Conservation (phyloP, 2,113 vertebrate genomes). For the Orthonyx spaldingii region DNA sequence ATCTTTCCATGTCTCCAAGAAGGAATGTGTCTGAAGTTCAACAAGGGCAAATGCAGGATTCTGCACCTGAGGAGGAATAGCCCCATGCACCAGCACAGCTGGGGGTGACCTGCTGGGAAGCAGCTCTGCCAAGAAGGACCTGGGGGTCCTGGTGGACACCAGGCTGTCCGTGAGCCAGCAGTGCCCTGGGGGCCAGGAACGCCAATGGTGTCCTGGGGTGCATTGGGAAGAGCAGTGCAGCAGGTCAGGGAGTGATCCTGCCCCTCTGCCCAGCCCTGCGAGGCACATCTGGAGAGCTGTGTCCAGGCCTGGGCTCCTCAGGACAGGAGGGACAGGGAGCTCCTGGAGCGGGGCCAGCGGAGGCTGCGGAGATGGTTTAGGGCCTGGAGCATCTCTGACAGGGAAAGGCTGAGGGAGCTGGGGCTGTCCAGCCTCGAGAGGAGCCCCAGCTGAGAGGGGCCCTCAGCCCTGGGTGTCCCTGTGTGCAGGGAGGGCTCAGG, state of each 20-base stretch:
- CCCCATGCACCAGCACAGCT: not conserved
- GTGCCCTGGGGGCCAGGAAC: not conserved
- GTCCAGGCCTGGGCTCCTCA: not conserved
- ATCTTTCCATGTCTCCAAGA: not conserved
- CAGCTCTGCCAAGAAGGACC: not conserved
- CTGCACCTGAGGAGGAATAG: not conserved
- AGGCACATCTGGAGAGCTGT: not conserved
- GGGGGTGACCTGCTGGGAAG: not conserved
- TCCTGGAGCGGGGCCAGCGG: fast-evolving
- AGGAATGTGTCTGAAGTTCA: not conserved
- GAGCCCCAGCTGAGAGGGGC: not conserved
- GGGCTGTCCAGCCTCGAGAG: not conserved
- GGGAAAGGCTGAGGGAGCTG: not conserved
- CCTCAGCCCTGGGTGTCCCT: not conserved
- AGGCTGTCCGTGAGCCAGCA: not conserved
- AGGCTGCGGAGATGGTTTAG: not conserved
- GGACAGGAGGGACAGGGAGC: not conserved
- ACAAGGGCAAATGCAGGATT: not conserved
- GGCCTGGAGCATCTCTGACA: not conserved
- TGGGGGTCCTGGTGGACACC: not conserved
- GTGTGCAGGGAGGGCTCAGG: not conserved
- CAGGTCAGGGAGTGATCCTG: not conserved
- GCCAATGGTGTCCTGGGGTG: not conserved
- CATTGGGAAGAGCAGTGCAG: not conserved
- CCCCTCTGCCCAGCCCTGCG: not conserved